phyloP scores from a whole-genome alignment of 2,888 invertebrate species.

The Argyresthia albistria region DNA sequence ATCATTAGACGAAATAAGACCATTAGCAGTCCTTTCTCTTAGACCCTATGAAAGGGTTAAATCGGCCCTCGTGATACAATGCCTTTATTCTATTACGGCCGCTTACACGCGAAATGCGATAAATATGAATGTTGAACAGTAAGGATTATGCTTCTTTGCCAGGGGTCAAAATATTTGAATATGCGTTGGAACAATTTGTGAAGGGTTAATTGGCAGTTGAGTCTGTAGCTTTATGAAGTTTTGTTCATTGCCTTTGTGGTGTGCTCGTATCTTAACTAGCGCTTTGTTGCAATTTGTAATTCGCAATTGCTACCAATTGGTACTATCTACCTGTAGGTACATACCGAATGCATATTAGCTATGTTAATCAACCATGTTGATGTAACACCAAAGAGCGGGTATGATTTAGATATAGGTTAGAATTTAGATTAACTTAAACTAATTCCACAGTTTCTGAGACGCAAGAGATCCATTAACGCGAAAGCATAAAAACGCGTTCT shows the following conservation, averaged over 20 bases:
- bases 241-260: slow-evolving; percentile 10
- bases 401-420: too few relatives aligned
- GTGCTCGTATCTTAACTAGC: too few relatives aligned
- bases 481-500: not conserved
- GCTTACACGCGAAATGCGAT: slow-evolving; percentile 69
- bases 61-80: slow-evolving; percentile 61
- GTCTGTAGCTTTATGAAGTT: slow-evolving; percentile 30
- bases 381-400: too few relatives aligned
- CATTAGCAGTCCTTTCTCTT: slow-evolving; percentile 70
- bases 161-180: slow-evolving; percentile 72
- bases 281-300: too few relatives aligned
- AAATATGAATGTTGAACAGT: slow-evolving; percentile 70
- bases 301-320: too few relatives aligned
- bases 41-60: slow-evolving; percentile 63
- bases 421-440: too few relatives aligned
- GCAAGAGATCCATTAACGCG: too few relatives aligned
- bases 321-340: too few relatives aligned
- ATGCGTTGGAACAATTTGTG: slow-evolving; percentile 57
- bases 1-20: slow-evolving; percentile 70
- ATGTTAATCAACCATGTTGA: too few relatives aligned
- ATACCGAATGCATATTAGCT: too few relatives aligned
- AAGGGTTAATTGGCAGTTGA: slow-evolving; percentile 60
- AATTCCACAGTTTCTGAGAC: too few relatives aligned
- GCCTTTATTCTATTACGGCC: slow-evolving; percentile 64
- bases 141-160: slow-evolving; percentile 61